Percentiles rank a stretch among this genome's conserved stretches.
phyloP scores from a whole-genome alignment of 1,140 invertebrate species.

The Sycophaga agraensis region DNA sequence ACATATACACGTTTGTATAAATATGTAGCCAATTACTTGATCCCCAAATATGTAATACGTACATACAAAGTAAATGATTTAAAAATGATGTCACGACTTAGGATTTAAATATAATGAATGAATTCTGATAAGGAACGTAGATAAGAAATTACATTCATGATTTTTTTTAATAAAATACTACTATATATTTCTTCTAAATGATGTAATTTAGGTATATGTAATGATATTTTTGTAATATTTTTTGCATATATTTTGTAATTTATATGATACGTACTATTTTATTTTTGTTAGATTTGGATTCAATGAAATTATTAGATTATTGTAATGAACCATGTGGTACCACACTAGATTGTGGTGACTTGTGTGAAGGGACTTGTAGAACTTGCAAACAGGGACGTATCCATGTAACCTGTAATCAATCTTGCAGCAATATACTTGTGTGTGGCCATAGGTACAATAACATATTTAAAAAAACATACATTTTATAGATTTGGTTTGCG shows the following conservation, averaged over 20 bases:
- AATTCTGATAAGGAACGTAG: no score
- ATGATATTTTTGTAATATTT: not conserved
- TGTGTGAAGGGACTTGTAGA: not conserved
- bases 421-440: not conserved
- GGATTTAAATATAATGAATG: no score
- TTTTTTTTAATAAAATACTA: not conserved
- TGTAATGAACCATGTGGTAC: not conserved
- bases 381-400: not conserved
- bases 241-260: not conserved
- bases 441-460: slow-evolving; percentile 4
- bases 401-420: not conserved
- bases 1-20: no score
- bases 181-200: not conserved
- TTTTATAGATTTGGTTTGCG: no score
- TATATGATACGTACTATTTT: not conserved
- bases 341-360: not conserved
- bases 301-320: not conserved
- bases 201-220: not conserved
- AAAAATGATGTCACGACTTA: no score
- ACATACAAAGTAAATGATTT: no score
- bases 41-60: no score
- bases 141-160: not conserved
- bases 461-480: no score
- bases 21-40: no score
- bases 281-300: not conserved